Base-by-base conservation (phyloP, 2,113 vertebrate genomes). In the Ophiodon elongatus region DNA sequence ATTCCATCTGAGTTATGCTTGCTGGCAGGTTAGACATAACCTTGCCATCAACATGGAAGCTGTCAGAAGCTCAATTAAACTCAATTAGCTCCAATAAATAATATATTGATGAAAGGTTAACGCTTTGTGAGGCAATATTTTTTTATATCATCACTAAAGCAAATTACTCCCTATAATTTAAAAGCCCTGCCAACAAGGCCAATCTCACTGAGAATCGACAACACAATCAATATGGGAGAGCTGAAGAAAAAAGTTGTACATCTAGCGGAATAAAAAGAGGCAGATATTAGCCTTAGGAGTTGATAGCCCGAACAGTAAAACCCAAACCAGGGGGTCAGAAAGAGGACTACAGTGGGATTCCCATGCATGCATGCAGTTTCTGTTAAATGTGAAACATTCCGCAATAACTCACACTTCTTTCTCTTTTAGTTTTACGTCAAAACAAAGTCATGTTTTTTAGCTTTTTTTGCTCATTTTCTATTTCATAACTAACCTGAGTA, bases 61-160 rank as follows among this genome's bases (percentile, higher is more conserved):
- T n/a, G 3, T 52, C 11, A 15, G 33, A 56, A 65, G 50, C 23
- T 25, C 21, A 57, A 39, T 69, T 65, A 25, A 45, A 76, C 8
- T 37, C 45, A 35, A 11, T 33, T 31, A 54, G 4, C 19, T 50
- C 14, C 8, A 25, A 65, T 33, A 59, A 57, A 75, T 39, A 74
- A 35, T 50, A 17, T 13, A 62, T 39, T 80, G 57, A 72, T 66
- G 43, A 59, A 72, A 79, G 11, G 73, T 86, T 50, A 76, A 83
- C 57, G 29, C 64, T 37, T 37, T 50, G 17, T n/a, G 27, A 83
- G 64, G 37, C 35, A 66, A 75, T 63, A 25, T 50, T 37, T 63
- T 59, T 66, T 66, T 3, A n/a, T 45, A 72, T 63, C 23, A 70
- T 19, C 57, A 83, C 35, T 41, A 14, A 54, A 66, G 54, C 13